Conservation (phyloP, 2,797 vertebrate species). For the Tokudaia tokunoshimensis region DNA sequence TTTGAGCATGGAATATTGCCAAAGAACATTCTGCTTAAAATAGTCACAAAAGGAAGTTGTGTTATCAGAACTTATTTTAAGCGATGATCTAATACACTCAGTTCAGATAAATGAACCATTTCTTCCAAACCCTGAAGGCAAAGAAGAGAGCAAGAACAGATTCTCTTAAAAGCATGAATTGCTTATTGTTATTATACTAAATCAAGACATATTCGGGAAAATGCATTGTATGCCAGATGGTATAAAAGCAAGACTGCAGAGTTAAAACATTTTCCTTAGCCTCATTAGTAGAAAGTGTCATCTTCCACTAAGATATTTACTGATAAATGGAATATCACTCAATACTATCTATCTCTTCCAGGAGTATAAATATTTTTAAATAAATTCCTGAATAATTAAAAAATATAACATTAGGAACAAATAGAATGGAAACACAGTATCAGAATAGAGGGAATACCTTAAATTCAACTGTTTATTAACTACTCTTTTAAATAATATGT, state of each 20-base stretch:
- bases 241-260: constrained; percentile 36
- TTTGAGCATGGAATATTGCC: constrained; percentile 59
- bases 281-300: constrained; percentile 17
- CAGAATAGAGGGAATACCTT: background rate
- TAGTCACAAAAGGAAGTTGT: constrained; percentile 75
- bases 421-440: background rate
- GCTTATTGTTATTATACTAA: constrained; percentile 51
- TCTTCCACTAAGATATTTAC: background rate
- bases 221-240: background rate
- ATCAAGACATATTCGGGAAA: constrained; percentile 68
- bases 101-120: constrained; percentile 70
- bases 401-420: background rate
- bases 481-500: background rate
- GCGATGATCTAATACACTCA: constrained; percentile 77
- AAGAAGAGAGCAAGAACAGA: constrained; percentile 61
- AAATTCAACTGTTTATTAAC: constrained; percentile 11
- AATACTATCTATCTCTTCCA: background rate
- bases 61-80: constrained; percentile 77
- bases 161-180: constrained; percentile 64
- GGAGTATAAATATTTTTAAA: background rate
- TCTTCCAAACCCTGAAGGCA: constrained; percentile 74
- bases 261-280: background rate
- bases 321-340: background rate
- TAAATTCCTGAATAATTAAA: constrained; percentile 25
- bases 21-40: constrained; percentile 74